Evolutionary conservation across 2,888 invertebrate genomes (phyloP), one percentile per base, ranked within the genome.

Genomic region (Leuctra nigra): DNA sequence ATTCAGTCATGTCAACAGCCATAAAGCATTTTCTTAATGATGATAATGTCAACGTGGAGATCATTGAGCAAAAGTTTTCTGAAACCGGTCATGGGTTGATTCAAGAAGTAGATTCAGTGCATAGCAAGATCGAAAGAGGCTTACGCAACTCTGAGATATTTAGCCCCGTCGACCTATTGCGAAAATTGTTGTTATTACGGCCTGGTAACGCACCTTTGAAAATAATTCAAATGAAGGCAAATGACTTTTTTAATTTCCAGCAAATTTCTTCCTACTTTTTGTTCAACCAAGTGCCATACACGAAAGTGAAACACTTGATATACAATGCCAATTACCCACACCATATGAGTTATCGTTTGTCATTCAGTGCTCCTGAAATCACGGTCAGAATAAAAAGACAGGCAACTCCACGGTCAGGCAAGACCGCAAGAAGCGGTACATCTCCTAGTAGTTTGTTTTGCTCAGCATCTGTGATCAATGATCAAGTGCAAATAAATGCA

Each of bases 201-300:
- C 3, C 47, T 23, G 25, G 25, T 14, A 24, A 23, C 11, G 38
- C 38, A 4, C 47, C 47, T 20, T 47, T 47, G 16, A 47, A 47
- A n/a, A 47, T 47, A 23, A 47, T 47, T 11, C 47, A 47, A 47
- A 11, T 47, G 13, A 47, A 25, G 25, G 11, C 23, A 11, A 24
- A 13, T 47, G 47, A 47, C 16, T 47, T 47, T 24, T 66, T 78
- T 86, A 61, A 91, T 90, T 66, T 24, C 24, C 47, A 47, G 16
- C 9, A n/a, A 4, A n/a, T 25, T 6, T 23, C 47, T n/a, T 14
- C 47, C n/a, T n/a, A 25, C 13, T 47, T 47, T 16, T 9, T 24
- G 23, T 47, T 24, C 23, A 47, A 23, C 24, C 47, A 23, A 20
- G 25, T 47, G n/a, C 47, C 47, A n/a, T 47, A 47, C 47, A 47